Evolutionary conservation across 2,113 vertebrate species (phyloP), one percentile per base, ranked within the genome.

Genomic region (Rhea americana): DNA sequence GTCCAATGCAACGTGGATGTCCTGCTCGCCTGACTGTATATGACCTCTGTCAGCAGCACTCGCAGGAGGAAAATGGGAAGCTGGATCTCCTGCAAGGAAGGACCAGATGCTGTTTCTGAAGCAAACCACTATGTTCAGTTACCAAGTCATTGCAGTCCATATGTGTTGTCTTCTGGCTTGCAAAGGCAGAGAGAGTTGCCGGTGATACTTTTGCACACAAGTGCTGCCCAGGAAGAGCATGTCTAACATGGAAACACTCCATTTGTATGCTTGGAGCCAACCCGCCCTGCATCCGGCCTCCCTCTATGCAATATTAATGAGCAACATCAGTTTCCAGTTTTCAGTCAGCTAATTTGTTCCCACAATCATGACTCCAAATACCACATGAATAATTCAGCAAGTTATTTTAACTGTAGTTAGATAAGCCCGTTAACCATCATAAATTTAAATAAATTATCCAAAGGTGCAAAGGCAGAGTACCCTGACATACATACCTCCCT

Each of bases 321-420:
- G 85, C 87, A 93, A 53, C 73, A 93, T 96, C 97, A 92, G 85
- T 55, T 95, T 94, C 92, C 82, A 89, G 94, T 80, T 96, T 95
- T 84, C 91, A 85, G 89, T 43, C 95, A 92, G 95, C 93, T 97
- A 96, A 97, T 98, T 97, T 98, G 96, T 95, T 97, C 97, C 95
- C 95, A 95, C 90, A 96, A 91, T 97, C 96, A 92, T 95, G 96
- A 97, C 96, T 96, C 96, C 96, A 97, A 97, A 97, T 96, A 97
- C 93, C 96, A 96, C 96, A 97, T 97, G 91, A 97, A 97, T 97
- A 97, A 98, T 98, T 97, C 97, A 98, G 95, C 86, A 95, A 94
- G 96, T 96, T 97, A 96, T 97, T 97, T 98, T 97, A 95, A 97
- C 94, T 88, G 93, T 90, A 85, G 94, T 97, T 97, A 96, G 96